Evolutionary conservation across 2,888 invertebrate genomes (phyloP).

Genomic region (Pachliopta kotzebuea): DNA sequence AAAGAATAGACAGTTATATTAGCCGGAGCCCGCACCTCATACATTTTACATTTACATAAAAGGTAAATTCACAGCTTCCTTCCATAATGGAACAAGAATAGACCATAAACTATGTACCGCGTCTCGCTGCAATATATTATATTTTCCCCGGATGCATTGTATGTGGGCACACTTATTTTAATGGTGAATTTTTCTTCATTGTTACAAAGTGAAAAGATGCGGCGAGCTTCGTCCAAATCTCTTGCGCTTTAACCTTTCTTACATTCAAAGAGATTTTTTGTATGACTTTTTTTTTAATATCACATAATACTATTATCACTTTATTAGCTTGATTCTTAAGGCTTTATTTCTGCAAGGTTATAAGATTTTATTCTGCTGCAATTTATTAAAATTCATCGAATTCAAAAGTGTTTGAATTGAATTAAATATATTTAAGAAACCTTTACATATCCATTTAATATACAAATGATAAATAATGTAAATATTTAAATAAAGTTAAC

Average conservation of each 20-base stretch:
- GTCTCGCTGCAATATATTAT: constrained; percentile 27
- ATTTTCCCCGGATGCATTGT: constrained; percentile 23
- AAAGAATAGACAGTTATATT: constrained; percentile 21
- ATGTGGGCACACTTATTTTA: constrained; percentile 20
- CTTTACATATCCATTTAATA: too few relatives aligned
- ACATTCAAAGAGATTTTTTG: not conserved
- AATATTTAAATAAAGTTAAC: too few relatives aligned
- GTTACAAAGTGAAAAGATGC: constrained; percentile 31
- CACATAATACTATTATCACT: too few relatives aligned
- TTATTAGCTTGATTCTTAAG: too few relatives aligned
- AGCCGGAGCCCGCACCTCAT: constrained; percentile 21
- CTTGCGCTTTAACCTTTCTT: constrained; percentile 1
- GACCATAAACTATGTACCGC: constrained; percentile 29
- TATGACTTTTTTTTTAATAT: not conserved
- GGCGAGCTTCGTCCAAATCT: constrained; percentile 20
- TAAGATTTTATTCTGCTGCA: too few relatives aligned
- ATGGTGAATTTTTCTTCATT: constrained; percentile 26
- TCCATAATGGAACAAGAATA: constrained; percentile 29
- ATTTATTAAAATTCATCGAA: too few relatives aligned
- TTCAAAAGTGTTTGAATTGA: too few relatives aligned
- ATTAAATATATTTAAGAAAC: too few relatives aligned
- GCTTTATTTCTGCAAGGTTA: too few relatives aligned
- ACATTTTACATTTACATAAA: constrained; percentile 30
- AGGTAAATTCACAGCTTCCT: constrained; percentile 28
- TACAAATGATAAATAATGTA: too few relatives aligned